Evolutionary conservation across 2,797 vertebrate genomes (phyloP).

Genomic region (Melanogrammus aeglefinus): DNA sequence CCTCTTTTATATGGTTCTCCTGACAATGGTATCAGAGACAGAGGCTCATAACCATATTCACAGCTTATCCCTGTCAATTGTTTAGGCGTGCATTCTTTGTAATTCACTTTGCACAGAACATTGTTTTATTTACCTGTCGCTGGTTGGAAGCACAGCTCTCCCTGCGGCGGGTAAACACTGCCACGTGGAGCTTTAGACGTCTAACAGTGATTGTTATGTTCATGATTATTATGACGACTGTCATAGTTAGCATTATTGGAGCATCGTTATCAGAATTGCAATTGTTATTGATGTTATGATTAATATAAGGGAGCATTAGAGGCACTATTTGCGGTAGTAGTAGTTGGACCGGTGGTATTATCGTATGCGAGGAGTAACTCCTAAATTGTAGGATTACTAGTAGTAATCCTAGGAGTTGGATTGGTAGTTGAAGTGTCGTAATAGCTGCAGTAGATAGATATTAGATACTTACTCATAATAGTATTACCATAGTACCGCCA

Average conservation of each 20-base stretch:
- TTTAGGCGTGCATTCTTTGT: not conserved
- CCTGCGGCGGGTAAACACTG: constrained; percentile 30
- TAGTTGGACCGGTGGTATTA: not conserved
- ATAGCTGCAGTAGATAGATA: not conserved
- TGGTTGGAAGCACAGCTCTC: constrained; percentile 20
- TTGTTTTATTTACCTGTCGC: constrained; percentile 15
- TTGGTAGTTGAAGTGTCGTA: not conserved
- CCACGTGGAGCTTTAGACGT: not conserved
- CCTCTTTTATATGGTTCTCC: constrained; percentile 23
- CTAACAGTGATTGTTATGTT: not conserved
- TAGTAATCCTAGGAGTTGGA: not conserved
- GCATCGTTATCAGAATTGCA: not conserved
- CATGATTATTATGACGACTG: not conserved
- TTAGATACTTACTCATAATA: not conserved
- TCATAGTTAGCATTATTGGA: not conserved
- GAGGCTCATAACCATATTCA: constrained; percentile 12
- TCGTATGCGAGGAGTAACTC: not conserved
- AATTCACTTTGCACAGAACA: constrained; percentile 9
- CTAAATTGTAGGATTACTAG: not conserved
- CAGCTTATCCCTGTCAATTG: constrained; percentile 1
- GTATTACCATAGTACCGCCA: not conserved
- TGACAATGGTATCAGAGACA: constrained; percentile 7
- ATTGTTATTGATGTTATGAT: not conserved
- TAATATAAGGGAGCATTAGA: not conserved
- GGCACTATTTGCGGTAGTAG: not conserved